A percentile compares a stretch with the other conserved stretches of the same genome.
Evolutionary conservation across 2,113 vertebrate genomes (phyloP).

Genomic region (Forbesichthys agassizii): DNA sequence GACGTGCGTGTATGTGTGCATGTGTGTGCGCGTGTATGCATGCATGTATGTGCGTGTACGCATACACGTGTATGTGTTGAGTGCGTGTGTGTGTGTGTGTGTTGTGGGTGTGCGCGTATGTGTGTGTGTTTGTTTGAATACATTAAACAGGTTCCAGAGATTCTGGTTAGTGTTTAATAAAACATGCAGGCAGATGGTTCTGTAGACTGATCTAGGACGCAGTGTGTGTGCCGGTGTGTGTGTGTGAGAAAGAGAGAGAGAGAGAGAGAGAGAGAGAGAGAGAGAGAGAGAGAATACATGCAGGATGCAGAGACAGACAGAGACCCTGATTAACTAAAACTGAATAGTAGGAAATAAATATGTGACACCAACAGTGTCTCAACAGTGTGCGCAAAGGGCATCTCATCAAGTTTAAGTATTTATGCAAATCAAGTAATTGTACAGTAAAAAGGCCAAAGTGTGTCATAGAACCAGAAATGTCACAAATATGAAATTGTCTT

Average conservation of each 20-base stretch:
- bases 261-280: neutral
- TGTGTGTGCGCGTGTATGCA: conserved; percentile 1
- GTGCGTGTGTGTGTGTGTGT: neutral
- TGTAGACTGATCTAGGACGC: conserved; percentile 35
- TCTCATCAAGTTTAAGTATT: too few species aligned
- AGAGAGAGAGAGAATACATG: neutral
- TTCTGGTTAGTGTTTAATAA: conserved; percentile 48
- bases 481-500: too few species aligned
- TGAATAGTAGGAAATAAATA: neutral
- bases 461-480: too few species aligned
- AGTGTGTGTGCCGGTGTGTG: conserved; percentile 6
- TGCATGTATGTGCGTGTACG: conserved; percentile 12
- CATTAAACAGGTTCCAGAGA: conserved; percentile 46
- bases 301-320: conserved; percentile 2
- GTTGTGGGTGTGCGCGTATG: neutral
- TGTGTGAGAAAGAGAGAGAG: neutral
- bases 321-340: neutral
- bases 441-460: too few species aligned
- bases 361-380: too few species aligned
- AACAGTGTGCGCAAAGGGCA: too few species aligned
- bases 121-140: conserved; percentile 28
- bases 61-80: neutral
- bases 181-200: conserved; percentile 54
- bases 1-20: conserved; percentile 3
- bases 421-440: too few species aligned